Conservation (phyloP, 1,140 invertebrate species). For the Ceratina australensis region DNA sequence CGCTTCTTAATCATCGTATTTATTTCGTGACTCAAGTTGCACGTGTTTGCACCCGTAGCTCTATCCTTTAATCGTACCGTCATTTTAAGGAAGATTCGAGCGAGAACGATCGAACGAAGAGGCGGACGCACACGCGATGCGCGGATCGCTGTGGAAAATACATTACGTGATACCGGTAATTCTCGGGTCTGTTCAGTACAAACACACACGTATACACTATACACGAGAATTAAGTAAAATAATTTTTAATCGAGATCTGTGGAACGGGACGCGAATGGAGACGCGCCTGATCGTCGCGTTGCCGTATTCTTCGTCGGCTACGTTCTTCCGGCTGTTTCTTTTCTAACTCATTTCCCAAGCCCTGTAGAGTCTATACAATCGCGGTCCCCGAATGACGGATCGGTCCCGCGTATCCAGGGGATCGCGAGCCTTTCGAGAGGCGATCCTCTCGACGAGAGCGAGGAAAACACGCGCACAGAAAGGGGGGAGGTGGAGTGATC, state of each 20-base stretch:
- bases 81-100: slow-evolving; percentile 19
- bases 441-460: neutral
- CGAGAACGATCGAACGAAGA: slow-evolving; percentile 52
- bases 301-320: slow-evolving; percentile 50
- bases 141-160: too few species aligned
- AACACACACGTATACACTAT: slow-evolving; percentile 54
- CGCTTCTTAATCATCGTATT: slow-evolving; percentile 75
- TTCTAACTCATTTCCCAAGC: slow-evolving; percentile 11
- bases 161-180: neutral
- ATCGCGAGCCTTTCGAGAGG: slow-evolving; percentile 14
- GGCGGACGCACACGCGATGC: slow-evolving; percentile 20
- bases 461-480: slow-evolving; percentile 2
- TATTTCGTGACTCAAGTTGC: slow-evolving; percentile 67
- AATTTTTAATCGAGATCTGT: slow-evolving; percentile 8
- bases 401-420: neutral
- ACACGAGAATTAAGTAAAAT: neutral
- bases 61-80: slow-evolving; percentile 33
- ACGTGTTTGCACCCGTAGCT: slow-evolving; percentile 66
- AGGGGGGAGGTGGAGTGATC: neutral
- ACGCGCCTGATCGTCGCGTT: slow-evolving; percentile 12
- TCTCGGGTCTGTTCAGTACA: slow-evolving; percentile 73
- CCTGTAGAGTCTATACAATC: slow-evolving; percentile 30
- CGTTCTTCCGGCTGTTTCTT: slow-evolving; percentile 51
- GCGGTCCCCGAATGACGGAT: neutral
- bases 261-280: neutral